Evolutionary conservation across 2,797 vertebrate genomes (phyloP).

Genomic region (Nyctalus aviator): DNA sequence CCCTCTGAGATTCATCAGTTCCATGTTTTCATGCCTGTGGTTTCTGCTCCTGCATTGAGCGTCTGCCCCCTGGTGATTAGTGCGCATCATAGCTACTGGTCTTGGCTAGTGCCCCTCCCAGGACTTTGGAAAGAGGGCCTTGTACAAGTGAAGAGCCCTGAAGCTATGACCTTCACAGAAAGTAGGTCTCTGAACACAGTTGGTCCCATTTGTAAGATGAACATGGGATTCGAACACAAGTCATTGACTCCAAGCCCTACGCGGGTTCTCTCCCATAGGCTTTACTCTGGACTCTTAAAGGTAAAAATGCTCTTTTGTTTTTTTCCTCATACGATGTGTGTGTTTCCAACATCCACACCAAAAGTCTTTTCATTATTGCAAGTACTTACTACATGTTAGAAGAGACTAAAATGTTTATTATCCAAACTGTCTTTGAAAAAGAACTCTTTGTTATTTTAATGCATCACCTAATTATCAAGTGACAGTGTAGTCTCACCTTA

Average conservation of each 20-base stretch:
- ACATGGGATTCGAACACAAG: not conserved
- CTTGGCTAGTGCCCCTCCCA: not conserved
- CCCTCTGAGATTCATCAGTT: too few relatives aligned
- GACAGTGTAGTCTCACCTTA: constrained; percentile 48
- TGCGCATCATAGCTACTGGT: too few relatives aligned
- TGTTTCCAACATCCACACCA: constrained; percentile 28
- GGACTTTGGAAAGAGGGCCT: not conserved
- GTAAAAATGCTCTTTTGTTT: not conserved
- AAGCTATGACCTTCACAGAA: not conserved
- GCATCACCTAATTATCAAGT: constrained; percentile 68
- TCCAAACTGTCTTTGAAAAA: constrained; percentile 68
- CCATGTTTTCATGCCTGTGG: too few relatives aligned
- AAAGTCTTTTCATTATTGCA: constrained; percentile 2
- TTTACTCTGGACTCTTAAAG: not conserved
- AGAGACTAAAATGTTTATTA: constrained; percentile 59
- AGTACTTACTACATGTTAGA: constrained; percentile 39
- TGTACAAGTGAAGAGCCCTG: not conserved
- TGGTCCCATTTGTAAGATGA: not conserved
- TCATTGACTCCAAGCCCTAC: not conserved
- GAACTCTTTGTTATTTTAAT: constrained; percentile 66
- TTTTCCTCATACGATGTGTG: not conserved
- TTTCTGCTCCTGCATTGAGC: too few relatives aligned
- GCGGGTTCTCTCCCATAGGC: not conserved
- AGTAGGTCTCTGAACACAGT: not conserved
- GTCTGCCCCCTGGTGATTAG: too few relatives aligned